A percentile compares a stretch with the other conserved stretches of the same genome.
phyloP scores from a whole-genome alignment of 2,888 invertebrate species.

The Drosophila siamana region DNA sequence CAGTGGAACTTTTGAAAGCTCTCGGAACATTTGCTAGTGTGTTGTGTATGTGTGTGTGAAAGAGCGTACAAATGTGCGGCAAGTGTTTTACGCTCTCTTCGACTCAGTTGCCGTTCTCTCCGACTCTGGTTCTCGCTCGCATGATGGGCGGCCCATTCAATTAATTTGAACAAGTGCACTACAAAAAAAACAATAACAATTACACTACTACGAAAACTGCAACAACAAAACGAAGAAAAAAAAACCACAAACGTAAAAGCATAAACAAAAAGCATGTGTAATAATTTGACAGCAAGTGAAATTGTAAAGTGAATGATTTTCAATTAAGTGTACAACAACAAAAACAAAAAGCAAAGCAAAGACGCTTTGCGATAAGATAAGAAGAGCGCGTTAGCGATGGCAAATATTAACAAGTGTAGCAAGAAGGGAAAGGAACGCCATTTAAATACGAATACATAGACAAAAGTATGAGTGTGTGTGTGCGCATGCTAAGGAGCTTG shows the following conservation, averaged over 20 bases:
- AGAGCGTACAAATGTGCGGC: constrained; percentile 46
- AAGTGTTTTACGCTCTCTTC: constrained; percentile 13
- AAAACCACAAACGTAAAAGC: constrained; percentile 23
- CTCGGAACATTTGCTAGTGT: constrained; percentile 11
- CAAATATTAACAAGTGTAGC: constrained; percentile 69
- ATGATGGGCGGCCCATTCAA: constrained; percentile 61
- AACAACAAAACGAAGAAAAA: constrained; percentile 25
- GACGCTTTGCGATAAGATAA: constrained; percentile 68
- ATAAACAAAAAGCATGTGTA: constrained; percentile 56
- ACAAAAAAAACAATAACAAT: constrained; percentile 66
- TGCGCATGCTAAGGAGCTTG: constrained; percentile 49
- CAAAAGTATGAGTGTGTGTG: neutral
- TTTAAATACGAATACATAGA: constrained; percentile 7
- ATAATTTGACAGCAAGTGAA: constrained; percentile 57
- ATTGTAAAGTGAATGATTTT: constrained; percentile 73
- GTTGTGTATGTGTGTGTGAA: constrained; percentile 17
- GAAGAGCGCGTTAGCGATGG: constrained; percentile 44
- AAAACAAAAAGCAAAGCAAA: constrained; percentile 10
- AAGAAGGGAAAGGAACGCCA: constrained; percentile 35
- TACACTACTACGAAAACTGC: constrained; percentile 46
- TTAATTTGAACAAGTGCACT: constrained; percentile 78
- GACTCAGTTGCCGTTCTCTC: constrained; percentile 4
- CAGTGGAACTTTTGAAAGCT: constrained; percentile 57
- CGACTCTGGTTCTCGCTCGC: constrained; percentile 34
- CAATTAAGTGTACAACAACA: constrained; percentile 68